phyloP scores from a whole-genome alignment of 2,797 vertebrate species.

The Silurus aristotelis region DNA sequence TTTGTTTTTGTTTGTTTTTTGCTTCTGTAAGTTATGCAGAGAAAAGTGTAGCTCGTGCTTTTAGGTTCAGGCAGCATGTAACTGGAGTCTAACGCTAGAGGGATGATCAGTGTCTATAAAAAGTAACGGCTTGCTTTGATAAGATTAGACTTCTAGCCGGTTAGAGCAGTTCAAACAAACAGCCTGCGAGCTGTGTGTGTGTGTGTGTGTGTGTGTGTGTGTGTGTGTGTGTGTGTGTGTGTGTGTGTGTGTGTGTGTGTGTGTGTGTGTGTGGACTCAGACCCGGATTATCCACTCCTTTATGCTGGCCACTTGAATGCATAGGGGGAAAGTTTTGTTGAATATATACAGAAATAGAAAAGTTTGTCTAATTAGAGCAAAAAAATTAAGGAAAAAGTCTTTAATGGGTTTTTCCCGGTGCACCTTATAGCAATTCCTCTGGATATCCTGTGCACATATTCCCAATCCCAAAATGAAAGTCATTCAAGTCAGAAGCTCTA shows the following conservation, averaged over 20 bases:
- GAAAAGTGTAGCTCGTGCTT: not conserved
- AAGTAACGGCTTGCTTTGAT: constrained; percentile 57
- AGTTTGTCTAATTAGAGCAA: not conserved
- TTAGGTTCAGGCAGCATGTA: constrained; percentile 6
- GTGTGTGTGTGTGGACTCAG: constrained; percentile 12
- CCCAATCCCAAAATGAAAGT: not conserved
- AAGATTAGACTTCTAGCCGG: constrained; percentile 51
- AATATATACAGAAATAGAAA: constrained; percentile 10
- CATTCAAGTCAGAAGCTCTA: too few species aligned
- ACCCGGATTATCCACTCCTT: constrained; percentile 27
- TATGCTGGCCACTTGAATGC: constrained; percentile 1
- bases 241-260: constrained; percentile 4
- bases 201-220: constrained; percentile 20
- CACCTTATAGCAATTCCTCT: not conserved
- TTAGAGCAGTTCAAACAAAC: constrained; percentile 45
- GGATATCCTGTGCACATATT: not conserved
- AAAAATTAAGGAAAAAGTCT: not conserved
- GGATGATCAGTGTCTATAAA: constrained; percentile 50
- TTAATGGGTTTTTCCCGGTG: not conserved
- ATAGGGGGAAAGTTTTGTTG: not conserved
- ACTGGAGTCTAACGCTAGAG: constrained; percentile 32
- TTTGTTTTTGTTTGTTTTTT: not conserved
- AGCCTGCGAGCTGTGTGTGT: constrained; percentile 1
- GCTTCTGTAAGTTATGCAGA: not conserved
- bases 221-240: constrained; percentile 20